Base-by-base conservation (phyloP, 1,140 invertebrate species). In the Venturia canescens region DNA sequence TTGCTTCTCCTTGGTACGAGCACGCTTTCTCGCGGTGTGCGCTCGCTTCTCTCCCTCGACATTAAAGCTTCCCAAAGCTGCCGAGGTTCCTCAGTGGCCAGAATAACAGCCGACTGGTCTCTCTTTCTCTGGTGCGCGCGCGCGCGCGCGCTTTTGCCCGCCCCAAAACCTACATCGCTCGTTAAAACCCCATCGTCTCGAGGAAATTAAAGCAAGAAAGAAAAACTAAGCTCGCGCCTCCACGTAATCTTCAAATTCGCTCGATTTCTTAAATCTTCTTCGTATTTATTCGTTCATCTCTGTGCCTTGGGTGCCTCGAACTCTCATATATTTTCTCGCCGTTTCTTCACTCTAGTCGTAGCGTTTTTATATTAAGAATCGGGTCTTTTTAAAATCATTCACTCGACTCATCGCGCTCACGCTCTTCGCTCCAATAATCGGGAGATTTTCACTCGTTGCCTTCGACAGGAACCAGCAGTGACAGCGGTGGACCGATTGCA, bases 401-500 rank as follows among this genome's bases (percentile, higher is more conserved):
- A 44, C 31, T 44, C 38, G 38, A n/a, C n/a, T n/a, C n/a, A n/a
- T n/a, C n/a, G 7, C 38, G 38, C 38, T 4, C 38, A 44, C 38
- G 5, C 38, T 44, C 38, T 44, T 9, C 38, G 38, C 38, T 44
- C 13, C 13, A 1, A 1, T 9, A 44, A 6, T 44, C 38, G 38
- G 7, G 38, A 13, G 26, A 48, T 48, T n/a, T 26, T 27, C 23
- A 75, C 18, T 75, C 21, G 26, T 53, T 48, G 27, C 34, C 21
- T 29, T 76, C 26, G 23, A 31, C 60, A 91, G 88, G 89, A 92
- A 82, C 89, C 88, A 87, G 86, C 88, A 80, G 88, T 87, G 88
- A 88, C 88, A 91, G 89, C 94, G 88, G 94, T 96, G 95, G 95
- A 96, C 92, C 95, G 95, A 81, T 92, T 96, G 89, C 95, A 95